Evolutionary conservation across 2,113 vertebrate genomes (phyloP), one percentile per base, ranked within the genome.

Genomic region (Takifugu flavidus): DNA sequence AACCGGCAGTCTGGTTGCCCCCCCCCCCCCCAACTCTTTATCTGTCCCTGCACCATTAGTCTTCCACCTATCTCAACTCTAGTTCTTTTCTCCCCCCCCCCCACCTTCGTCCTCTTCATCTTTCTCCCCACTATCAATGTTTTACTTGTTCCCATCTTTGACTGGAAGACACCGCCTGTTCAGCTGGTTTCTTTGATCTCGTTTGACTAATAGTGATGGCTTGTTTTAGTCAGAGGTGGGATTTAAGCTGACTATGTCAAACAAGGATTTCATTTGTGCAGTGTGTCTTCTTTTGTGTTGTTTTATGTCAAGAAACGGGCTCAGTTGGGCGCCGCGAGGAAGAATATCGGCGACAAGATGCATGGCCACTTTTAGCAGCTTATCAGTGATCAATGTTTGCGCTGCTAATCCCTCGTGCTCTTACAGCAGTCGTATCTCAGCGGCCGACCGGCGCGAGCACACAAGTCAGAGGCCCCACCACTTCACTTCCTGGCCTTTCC

Each of bases 171-270:
- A 72, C 72, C 44, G 42, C 70, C 73, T 79, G 45, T n/a, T 66
- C 67, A 70, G 62, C 73, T 58, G 67, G 68, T 66, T 74, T 76
- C 82, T 89, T 91, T 90, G 82, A 89, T 89, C 85, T 87, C 68
- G 59, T 77, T 62, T 84, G 85, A 83, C 72, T 75, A 83, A 88
- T 86, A 85, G 78, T 77, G 77, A 84, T 79, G 75, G 65, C 62
- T 76, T 85, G 77, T 84, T 90, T 89, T 87, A 74, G 79, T 89
- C 82, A 72, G 53, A 47, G 58, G 67, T 14, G 54, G 68, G 71
- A 47, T 75, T 77, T 83, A 53, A 72, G 81, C 78, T 65, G 53
- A 67, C 77, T 67, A 56, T 88, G 86, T 90, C 87, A 91, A 84
- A 88, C 79, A 74, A 62, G 77, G 83, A 87, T 86, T 89, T 86